A percentile compares a stretch with the other conserved stretches of the same genome.
These are phyloP conservation scores for Dasypogon diadema DNA, from an alignment of 2,888 invertebrate species.

Conservation along the genomic window DNA sequence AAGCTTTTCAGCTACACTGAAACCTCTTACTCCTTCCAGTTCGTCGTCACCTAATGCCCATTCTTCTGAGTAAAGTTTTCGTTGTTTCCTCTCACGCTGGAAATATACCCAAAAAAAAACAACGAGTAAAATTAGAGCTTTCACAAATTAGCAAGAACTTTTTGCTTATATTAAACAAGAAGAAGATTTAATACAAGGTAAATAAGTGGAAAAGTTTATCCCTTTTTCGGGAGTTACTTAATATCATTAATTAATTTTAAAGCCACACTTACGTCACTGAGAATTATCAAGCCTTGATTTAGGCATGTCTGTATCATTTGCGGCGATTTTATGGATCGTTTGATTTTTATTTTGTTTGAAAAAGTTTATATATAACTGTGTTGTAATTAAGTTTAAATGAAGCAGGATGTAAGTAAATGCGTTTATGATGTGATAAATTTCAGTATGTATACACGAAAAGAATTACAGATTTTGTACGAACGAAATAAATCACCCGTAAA, in stretches of 20 bases:
- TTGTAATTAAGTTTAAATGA: too few relatives aligned
- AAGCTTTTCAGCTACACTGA: conserved; percentile 93
- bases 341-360: too few relatives aligned
- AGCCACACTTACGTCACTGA: background rate
- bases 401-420: too few relatives aligned
- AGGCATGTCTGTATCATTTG: background rate
- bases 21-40: conserved; percentile 85
- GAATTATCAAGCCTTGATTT: background rate
- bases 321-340: too few relatives aligned
- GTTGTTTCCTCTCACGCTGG: conserved; percentile 90
- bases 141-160: conserved; percentile 15
- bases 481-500: too few relatives aligned
- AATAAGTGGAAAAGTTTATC: conserved; percentile 12
- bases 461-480: too few relatives aligned
- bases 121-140: conserved; percentile 20
- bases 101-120: conserved; percentile 52
- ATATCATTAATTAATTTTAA: conserved; percentile 27
- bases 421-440: too few relatives aligned
- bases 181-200: conserved; percentile 10
- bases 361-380: too few relatives aligned
- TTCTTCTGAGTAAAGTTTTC: conserved; percentile 93
- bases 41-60: conserved; percentile 87
- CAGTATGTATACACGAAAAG: too few relatives aligned
- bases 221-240: background rate
- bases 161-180: conserved; percentile 20